A percentile compares a stretch with the other conserved stretches of the same genome.
phyloP scores from a whole-genome alignment of 2,888 invertebrate species.

The Rhagonycha fulva region DNA sequence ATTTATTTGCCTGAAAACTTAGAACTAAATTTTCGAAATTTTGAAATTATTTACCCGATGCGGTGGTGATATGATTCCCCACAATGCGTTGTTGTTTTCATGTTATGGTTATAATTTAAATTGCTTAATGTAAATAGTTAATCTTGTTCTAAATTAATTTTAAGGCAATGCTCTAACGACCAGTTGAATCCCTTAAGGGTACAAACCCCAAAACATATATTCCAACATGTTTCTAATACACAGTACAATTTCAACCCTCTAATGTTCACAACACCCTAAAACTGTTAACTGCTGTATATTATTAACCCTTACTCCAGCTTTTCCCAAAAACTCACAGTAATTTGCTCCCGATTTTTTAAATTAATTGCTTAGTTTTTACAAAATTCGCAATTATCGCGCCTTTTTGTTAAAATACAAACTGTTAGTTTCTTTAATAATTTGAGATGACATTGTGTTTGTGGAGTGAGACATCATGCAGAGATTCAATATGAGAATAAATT shows the following conservation, averaged over 20 bases:
- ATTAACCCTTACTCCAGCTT: conserved; percentile 4
- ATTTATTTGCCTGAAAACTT: background rate
- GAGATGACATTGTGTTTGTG: conserved; percentile 43
- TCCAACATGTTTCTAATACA: conserved; percentile 31
- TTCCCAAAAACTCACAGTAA: background rate
- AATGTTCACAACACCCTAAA: conserved; percentile 8
- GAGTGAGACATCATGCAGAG: conserved; percentile 43
- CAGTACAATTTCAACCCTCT: conserved; percentile 11
- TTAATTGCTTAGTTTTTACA: background rate
- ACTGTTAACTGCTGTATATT: conserved; percentile 9
- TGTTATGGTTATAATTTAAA: background rate
- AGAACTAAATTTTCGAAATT: background rate
- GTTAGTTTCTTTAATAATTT: conserved; percentile 38
- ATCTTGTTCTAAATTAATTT: conserved; percentile 50
- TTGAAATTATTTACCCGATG: background rate
- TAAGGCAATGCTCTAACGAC: conserved; percentile 54
- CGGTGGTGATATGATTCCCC: background rate
- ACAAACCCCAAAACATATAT: conserved; percentile 39
- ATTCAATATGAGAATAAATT: conserved; percentile 48
- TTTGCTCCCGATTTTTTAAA: background rate
- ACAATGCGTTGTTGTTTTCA: background rate
- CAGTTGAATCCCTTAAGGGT: conserved; percentile 43
- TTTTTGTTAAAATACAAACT: background rate
- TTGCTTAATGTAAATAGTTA: conserved; percentile 5
- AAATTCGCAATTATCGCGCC: background rate